Evolutionary conservation across 2,797 vertebrate species (phyloP), one percentile per base, ranked within the genome.

Genomic region (Pipistrellus pipistrellus): DNA sequence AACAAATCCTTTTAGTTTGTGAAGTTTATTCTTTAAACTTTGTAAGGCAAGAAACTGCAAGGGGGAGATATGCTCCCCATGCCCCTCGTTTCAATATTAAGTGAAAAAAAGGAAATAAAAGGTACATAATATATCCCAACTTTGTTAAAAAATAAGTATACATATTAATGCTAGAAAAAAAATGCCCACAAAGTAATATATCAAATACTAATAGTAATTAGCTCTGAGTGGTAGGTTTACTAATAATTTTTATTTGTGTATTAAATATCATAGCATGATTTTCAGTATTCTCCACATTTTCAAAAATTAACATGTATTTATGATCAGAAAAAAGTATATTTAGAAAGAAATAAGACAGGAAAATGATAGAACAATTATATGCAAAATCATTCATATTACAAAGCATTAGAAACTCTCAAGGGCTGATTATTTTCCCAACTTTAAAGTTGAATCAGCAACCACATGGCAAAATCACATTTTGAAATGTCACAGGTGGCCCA

Each of bases 231-330:
- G 17, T 59, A 9, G 21, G 7, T 38, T 88, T 80, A 38, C 46
- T 71, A 72, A 64, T 9, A 84, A 20, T 46, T 93, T 86, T 77
- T 88, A 77, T 82, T 75, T 71, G n/a, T 35, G 41, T 69, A 53
- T 72, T 92, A 85, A 95, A 90, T 90, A 71, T 35, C 3, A 38
- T 12, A 82, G 25, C 10, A 25, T 68, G 51, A 72, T 59, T 80
- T 87, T 92, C 71, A 92, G 10, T 92, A 30, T 85, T 85, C 21
- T 35, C 17, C 17, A 94, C 51, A 72, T 73, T 94, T 90, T 81
- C 35, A 83, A 71, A 14, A 66, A 32, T 59, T 8, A 88, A n/a
- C 72, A 38, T 71, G 1, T 46, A 35, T 84, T 87, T 85, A 38
- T 62, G 48, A 53, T 55, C 38, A 83, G 41, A 77, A 92, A 84